Evolutionary conservation across 2,113 vertebrate genomes (phyloP), one percentile per base, ranked within the genome.

Genomic region (Halcyon senegalensis): DNA sequence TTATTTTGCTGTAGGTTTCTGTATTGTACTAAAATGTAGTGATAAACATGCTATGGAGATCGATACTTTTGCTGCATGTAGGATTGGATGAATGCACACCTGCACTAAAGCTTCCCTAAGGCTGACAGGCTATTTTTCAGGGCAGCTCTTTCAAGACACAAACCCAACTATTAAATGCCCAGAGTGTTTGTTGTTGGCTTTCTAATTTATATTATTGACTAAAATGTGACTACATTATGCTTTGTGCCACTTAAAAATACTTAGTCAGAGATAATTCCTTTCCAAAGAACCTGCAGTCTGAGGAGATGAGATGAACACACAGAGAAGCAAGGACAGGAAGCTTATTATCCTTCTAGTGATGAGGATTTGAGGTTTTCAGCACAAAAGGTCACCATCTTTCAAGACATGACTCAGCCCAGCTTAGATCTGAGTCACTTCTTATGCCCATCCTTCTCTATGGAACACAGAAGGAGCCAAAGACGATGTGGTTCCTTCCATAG

Each of bases 311-410:
- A 68, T 31, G 82, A 94, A 39, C 64, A 44, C 51, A 77, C 48
- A 58, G 10, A 93, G 60, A 74, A 84, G 64, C 28, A 85, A 93
- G 62, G 69, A 70, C 3, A 10, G 75, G 53, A 91, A 90, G 73
- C 21, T 80, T 69, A 68, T 95, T 89, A 84, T 93, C 76, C 60
- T 84, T 92, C 86, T 41, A 81, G 51, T 72, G 85, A 78, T 53
- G 43, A 88, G 73, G 64, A 75, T 94, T 93, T 89, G 64, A 77
- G 87, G 14, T 72, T 64, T 93, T 93, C 51, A 53, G 66, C n/a
- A 62, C 83, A 80, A 94, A 94, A 95, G 64, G 86, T 92, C 87
- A 92, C 25, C n/a, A 62, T 90, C 93, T 93, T 93, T 93, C 63
- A 84, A 9, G 25, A 13, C 33, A 50, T 96, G 91, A 96, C 63